Conservation (phyloP, 2,113 vertebrate species). For the Nymphicus hollandicus region DNA sequence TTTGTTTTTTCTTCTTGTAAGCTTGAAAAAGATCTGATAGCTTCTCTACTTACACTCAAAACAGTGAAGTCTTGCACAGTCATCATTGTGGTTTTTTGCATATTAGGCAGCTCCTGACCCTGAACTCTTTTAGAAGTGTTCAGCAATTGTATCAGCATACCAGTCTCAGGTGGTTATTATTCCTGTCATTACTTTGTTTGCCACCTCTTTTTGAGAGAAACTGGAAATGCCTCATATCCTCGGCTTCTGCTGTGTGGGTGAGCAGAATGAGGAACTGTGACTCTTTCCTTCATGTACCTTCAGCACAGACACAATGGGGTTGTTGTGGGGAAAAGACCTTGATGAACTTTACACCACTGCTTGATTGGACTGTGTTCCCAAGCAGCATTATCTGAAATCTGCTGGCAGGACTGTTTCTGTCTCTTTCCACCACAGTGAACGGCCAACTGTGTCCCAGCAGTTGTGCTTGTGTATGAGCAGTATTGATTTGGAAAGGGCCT, state of each 20-base stretch:
- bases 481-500: neutral
- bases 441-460: neutral
- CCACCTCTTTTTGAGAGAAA: neutral
- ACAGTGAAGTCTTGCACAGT: neutral
- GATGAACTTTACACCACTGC: neutral
- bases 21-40: neutral
- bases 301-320: neutral
- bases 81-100: neutral
- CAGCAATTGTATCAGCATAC: neutral
- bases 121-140: neutral
- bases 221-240: neutral
- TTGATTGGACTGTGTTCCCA: neutral
- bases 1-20: neutral
- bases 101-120: neutral
- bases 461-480: neutral
- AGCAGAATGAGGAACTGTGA: neutral
- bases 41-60: neutral
- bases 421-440: neutral
- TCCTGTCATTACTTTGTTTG: neutral
- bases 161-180: neutral
- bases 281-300: neutral
- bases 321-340: neutral
- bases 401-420: neutral
- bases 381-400: neutral
- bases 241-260: neutral